These are phyloP conservation scores for Tachypleus tridentatus DNA, from an alignment of 1,140 invertebrate genomes.

Conservation along the genomic window DNA sequence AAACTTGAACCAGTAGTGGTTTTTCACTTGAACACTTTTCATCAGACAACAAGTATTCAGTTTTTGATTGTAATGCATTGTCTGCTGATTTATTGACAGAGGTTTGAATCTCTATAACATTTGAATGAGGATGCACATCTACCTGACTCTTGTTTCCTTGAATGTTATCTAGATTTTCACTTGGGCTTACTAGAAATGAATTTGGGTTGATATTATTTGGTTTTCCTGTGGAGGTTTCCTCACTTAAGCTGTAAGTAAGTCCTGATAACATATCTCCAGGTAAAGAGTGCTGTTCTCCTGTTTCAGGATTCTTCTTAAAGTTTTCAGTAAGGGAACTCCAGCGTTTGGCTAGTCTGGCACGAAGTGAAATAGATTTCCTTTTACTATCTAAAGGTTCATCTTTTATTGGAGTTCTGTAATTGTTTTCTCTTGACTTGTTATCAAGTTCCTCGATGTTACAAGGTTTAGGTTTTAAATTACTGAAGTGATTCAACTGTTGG, in stretches of 20 bases:
- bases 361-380: conserved; percentile 16
- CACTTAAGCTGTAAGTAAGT: conserved; percentile 5
- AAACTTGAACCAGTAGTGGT: background rate
- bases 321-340: conserved; percentile 20
- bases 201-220: too few relatives aligned
- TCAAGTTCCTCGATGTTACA: background rate
- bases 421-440: background rate
- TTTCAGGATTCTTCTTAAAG: conserved; percentile 11
- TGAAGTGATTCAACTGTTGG: conserved; percentile 1
- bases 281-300: conserved; percentile 1
- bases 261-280: background rate
- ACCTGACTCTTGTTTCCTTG: too few relatives aligned
- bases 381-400: conserved; percentile 8
- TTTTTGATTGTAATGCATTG: background rate
- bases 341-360: conserved; percentile 18
- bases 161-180: too few relatives aligned
- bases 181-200: too few relatives aligned
- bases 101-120: too few relatives aligned
- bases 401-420: background rate
- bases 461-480: background rate
- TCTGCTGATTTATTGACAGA: too few relatives aligned
- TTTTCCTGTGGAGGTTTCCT: conserved; percentile 6
- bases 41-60: background rate
- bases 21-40: background rate
- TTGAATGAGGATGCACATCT: too few relatives aligned